Evolutionary conservation across 2,797 vertebrate genomes (phyloP).

Genomic region (Masticophis lateralis): DNA sequence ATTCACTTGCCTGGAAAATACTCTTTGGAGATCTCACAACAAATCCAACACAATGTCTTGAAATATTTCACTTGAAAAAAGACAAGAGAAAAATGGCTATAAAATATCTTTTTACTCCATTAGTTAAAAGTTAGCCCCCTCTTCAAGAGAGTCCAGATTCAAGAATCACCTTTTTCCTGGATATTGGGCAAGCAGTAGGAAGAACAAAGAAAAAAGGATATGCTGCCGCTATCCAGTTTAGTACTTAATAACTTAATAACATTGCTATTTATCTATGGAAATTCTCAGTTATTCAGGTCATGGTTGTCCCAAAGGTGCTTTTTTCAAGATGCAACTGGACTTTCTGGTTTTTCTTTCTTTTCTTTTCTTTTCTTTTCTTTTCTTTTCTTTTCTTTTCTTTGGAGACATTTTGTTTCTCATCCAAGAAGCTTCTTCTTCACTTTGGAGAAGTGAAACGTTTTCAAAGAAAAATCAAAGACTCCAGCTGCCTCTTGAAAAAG

Average conservation of each 20-base stretch:
- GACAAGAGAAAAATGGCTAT: conserved; percentile 23
- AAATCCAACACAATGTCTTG: conserved; percentile 14
- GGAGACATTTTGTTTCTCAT: too few species aligned
- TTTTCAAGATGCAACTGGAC: too few species aligned
- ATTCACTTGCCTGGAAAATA: background rate
- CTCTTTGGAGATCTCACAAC: background rate
- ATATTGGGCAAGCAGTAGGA: background rate
- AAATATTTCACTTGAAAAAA: conserved; percentile 26
- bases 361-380: too few species aligned
- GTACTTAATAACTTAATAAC: background rate
- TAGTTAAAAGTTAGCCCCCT: background rate
- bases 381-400: too few species aligned
- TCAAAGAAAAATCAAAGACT: background rate
- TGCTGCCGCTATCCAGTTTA: background rate
- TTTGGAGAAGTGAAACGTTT: background rate
- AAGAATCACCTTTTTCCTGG: background rate
- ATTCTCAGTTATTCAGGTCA: too few species aligned
- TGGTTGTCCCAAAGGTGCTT: too few species aligned
- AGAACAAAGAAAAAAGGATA: background rate
- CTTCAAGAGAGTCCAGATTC: background rate
- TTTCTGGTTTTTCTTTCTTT: too few species aligned
- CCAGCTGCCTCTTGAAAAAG: background rate
- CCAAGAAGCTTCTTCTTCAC: too few species aligned
- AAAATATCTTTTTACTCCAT: conserved; percentile 19
- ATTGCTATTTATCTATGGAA: background rate